Conservation (phyloP, 2,888 invertebrate species). For the Serripes groenlandicus region DNA sequence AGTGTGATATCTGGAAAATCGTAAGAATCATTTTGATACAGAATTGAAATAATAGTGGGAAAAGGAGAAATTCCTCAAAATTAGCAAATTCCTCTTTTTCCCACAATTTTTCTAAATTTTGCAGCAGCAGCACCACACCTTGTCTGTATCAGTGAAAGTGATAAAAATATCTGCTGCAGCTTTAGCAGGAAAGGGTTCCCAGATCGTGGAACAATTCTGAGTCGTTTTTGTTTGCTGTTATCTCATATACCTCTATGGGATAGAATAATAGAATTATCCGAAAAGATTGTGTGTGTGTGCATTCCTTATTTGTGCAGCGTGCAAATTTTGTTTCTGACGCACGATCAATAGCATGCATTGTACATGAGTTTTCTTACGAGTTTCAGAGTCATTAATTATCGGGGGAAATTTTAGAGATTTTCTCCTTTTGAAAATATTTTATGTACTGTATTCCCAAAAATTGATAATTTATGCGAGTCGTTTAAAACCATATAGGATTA, state of each 20-base stretch:
- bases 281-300: slow-evolving; percentile 43
- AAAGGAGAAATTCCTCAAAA: neutral
- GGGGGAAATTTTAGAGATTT: slow-evolving; percentile 18
- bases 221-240: no score
- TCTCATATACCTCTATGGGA: slow-evolving; percentile 19
- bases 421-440: no score
- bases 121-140: no score
- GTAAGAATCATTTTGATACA: no score
- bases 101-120: neutral
- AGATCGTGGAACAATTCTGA: no score
- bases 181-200: no score
- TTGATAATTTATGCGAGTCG: no score
- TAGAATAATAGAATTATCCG: slow-evolving; percentile 55
- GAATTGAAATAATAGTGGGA: neutral
- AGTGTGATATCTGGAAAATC: no score
- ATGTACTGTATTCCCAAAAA: no score
- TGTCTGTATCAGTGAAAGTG: no score
- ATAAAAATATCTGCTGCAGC: no score
- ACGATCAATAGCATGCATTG: slow-evolving; percentile 55
- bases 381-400: slow-evolving; percentile 56
- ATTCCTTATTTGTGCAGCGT: slow-evolving; percentile 27
- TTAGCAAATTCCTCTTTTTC: neutral
- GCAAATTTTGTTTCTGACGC: slow-evolving; percentile 37
- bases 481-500: no score
- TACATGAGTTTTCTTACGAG: slow-evolving; percentile 56